Conservation (phyloP, 2,888 invertebrate species). For the Idaea dimidiata region DNA sequence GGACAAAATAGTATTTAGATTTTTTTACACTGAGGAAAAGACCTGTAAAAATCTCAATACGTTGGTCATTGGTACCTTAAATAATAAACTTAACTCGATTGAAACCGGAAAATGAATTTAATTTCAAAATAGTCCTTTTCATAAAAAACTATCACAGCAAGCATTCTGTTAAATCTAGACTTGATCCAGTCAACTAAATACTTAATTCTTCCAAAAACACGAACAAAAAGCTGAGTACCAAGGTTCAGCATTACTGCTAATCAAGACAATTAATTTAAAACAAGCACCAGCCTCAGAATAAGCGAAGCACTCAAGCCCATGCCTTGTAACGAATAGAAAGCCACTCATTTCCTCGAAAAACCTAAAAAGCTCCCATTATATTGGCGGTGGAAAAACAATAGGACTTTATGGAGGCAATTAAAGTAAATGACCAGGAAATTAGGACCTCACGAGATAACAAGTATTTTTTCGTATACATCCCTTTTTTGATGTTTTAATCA, state of each 20-base stretch:
- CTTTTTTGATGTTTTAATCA: conserved; percentile 10
- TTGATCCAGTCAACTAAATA: background rate
- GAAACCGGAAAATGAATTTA: no score
- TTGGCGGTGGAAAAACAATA: conserved; percentile 25
- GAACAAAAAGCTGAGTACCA: background rate
- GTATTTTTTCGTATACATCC: conserved; percentile 4
- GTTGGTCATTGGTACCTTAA: no score
- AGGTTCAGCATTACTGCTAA: background rate
- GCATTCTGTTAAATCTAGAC: background rate
- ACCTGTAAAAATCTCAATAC: no score
- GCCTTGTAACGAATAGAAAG: conserved; percentile 1
- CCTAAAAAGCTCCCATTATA: conserved; percentile 14
- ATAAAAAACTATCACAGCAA: background rate
- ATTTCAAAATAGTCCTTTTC: background rate
- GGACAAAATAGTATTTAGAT: no score
- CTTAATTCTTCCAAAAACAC: background rate
- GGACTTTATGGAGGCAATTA: conserved; percentile 33
- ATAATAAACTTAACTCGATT: no score
- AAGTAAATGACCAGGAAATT: conserved; percentile 37
- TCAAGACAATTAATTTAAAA: conserved; percentile 1
- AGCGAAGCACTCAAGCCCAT: conserved; percentile 1
- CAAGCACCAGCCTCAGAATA: conserved; percentile 1
- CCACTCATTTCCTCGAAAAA: conserved; percentile 22
- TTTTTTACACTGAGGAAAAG: no score
- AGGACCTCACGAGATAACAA: conserved; percentile 16